These are phyloP conservation scores for Proisotoma minuta DNA, from an alignment of 2,888 invertebrate species.

Conservation along the genomic window DNA sequence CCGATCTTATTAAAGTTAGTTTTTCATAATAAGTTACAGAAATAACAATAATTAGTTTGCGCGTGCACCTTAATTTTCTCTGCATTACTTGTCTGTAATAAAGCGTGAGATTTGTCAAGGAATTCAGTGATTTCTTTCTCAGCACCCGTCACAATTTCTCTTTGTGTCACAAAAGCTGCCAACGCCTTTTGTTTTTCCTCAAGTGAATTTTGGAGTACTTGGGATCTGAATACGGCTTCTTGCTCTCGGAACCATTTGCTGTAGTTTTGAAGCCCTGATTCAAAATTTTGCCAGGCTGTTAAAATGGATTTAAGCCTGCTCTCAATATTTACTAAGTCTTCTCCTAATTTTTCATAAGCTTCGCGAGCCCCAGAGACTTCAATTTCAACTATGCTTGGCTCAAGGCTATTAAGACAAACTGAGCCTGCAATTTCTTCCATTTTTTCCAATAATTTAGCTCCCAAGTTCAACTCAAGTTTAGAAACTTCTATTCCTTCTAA, in stretches of 20 bases:
- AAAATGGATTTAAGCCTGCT: constrained; percentile 69
- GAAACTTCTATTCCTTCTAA: constrained; percentile 60
- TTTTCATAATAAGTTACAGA: too few relatives aligned
- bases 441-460: constrained; percentile 59
- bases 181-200: constrained; percentile 75
- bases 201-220: constrained; percentile 72
- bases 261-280: constrained; percentile 70
- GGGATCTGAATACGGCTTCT: constrained; percentile 80
- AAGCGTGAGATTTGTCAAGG: constrained; percentile 79
- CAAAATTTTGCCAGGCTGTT: constrained; percentile 82
- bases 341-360: constrained; percentile 44
- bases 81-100: constrained; percentile 76
- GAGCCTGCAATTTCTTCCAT: constrained; percentile 60
- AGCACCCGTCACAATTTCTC: constrained; percentile 70
- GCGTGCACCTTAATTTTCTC: constrained; percentile 80
- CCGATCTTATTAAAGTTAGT: too few relatives aligned
- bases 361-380: constrained; percentile 46
- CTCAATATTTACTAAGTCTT: constrained; percentile 42
- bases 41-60: not conserved
- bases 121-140: constrained; percentile 83
- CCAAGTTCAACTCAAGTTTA: constrained; percentile 58
- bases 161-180: constrained; percentile 65
- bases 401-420: constrained; percentile 52
- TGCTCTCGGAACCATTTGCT: constrained; percentile 80
- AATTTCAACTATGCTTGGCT: constrained; percentile 45